phyloP scores from a whole-genome alignment of 2,113 vertebrate genomes.

The Pipa parva region DNA sequence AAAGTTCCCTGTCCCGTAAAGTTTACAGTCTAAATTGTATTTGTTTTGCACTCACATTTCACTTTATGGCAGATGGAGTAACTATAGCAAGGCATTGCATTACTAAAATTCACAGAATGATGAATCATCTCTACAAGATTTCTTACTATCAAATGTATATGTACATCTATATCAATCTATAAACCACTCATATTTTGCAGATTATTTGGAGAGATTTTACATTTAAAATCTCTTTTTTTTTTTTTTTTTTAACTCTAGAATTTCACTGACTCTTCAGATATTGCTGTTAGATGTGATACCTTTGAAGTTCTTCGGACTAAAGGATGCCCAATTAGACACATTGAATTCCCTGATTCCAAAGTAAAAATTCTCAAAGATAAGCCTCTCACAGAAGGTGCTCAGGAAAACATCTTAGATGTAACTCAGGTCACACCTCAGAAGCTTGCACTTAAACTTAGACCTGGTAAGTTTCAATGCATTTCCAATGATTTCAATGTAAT shows the following conservation, averaged over 20 bases:
- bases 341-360: slow-evolving; percentile 78
- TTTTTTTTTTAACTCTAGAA: slow-evolving; percentile 65
- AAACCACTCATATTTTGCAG: too few species aligned
- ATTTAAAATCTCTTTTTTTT: background rate
- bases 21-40: too few species aligned
- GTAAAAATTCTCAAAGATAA: slow-evolving; percentile 67
- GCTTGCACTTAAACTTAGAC: slow-evolving; percentile 76
- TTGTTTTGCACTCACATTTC: too few species aligned
- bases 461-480: slow-evolving; percentile 64
- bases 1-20: too few species aligned
- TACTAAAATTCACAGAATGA: too few species aligned
- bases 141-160: too few species aligned
- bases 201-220: background rate
- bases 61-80: too few species aligned
- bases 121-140: too few species aligned
- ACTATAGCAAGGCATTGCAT: too few species aligned
- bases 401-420: slow-evolving; percentile 58
- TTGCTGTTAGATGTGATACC: slow-evolving; percentile 79
- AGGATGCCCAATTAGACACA: slow-evolving; percentile 68
- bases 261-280: slow-evolving; percentile 76
- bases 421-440: slow-evolving; percentile 90
- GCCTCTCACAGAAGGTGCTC: slow-evolving; percentile 64
- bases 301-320: slow-evolving; percentile 68
- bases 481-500: background rate
- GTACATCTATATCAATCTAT: too few species aligned